Base-by-base conservation (phyloP, 2,888 invertebrate genomes). In the Ophioninae sp. region DNA sequence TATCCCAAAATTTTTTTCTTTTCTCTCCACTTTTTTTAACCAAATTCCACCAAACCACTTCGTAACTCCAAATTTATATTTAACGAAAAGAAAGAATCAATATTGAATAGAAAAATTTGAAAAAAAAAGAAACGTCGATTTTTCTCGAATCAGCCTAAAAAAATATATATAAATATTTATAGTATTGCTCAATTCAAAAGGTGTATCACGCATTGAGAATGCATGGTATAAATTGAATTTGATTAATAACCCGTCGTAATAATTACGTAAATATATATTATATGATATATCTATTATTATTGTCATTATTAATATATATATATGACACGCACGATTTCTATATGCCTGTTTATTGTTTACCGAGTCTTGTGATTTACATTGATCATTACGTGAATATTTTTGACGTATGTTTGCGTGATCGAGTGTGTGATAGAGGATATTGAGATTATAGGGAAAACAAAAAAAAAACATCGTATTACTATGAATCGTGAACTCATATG, bases 341-440 rank as follows among this genome's bases (percentile, higher is more conserved):
- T 72, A 79, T 87, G 88, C 87, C 90, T 88, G 88, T 88, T 88
- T 85, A 86, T 88, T 87, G 73, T 86, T 77, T 76, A 79, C 73
- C 65, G 69, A 77, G 85, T 78, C 83, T 84, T 85, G 85, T 82
- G 79, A 85, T 41, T 80, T 81, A 78, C 72, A 77, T 77, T 69
- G 84, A 85, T 88, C 87, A 88, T 88, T 87, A 87, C 85, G 85
- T 85, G 84, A 81, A n/a, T 74, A 82, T 30, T 80, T 77, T 80
- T 72, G 69, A 79, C 13, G 10, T 44, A 44, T 83, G 78, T 83
- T 83, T 81, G 83, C 80, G 83, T 71, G 69, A 83, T 61, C 72
- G 78, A 75, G 83, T 83, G 77, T 74, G 69, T n/a, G n/a, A 81
- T 83, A 83, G 83, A 77, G 74, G 56, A 78, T 75, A 83, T n/a